Percentiles rank a stretch among this genome's conserved stretches.
These are phyloP conservation scores for Euzophera pinguis DNA, from an alignment of 2,888 invertebrate genomes.

Conservation along the genomic window DNA sequence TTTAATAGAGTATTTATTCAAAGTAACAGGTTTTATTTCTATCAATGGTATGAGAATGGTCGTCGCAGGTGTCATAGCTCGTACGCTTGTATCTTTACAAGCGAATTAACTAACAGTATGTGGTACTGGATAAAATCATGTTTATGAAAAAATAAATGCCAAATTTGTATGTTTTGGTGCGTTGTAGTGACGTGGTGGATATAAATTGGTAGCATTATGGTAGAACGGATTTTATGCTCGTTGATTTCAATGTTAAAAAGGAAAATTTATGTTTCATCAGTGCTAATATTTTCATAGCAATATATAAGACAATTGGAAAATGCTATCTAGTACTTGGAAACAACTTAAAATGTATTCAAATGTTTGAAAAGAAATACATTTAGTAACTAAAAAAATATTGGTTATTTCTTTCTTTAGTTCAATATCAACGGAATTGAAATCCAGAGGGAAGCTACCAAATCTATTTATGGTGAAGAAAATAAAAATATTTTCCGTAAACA, in stretches of 20 bases:
- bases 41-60: conserved; percentile 34
- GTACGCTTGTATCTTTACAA: conserved; percentile 41
- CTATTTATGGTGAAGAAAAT: not conserved
- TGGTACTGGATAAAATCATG: conserved; percentile 27
- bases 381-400: too few species aligned
- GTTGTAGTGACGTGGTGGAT: conserved; percentile 1
- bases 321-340: too few species aligned
- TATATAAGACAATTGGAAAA: too few species aligned
- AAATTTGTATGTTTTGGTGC: conserved; percentile 26
- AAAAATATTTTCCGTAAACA: not conserved
- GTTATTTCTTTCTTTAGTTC: too few species aligned
- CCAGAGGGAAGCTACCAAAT: too few species aligned
- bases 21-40: conserved; percentile 46
- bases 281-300: too few species aligned
- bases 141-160: conserved; percentile 29
- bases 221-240: too few species aligned
- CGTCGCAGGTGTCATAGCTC: conserved; percentile 42
- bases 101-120: conserved; percentile 30
- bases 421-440: too few species aligned
- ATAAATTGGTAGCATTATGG: conserved; percentile 21
- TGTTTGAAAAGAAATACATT: too few species aligned
- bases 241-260: too few species aligned
- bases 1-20: conserved; percentile 56
- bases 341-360: too few species aligned
- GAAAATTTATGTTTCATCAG: too few species aligned